These are phyloP conservation scores for Isurus oxyrinchus DNA, from an alignment of 2,113 vertebrate genomes.

Conservation along the genomic window DNA sequence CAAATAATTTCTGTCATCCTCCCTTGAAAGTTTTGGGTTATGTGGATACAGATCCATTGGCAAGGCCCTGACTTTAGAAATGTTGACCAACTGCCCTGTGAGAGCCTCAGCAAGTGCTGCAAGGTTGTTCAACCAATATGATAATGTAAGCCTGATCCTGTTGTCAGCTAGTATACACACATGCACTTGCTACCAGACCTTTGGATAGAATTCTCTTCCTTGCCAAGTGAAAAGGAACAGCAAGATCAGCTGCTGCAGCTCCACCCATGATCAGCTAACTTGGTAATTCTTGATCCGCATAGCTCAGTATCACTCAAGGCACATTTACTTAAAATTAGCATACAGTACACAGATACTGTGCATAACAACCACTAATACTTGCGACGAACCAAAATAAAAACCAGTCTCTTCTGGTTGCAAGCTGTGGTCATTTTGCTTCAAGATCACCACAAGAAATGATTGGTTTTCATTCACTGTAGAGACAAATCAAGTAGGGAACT, in stretches of 20 bases:
- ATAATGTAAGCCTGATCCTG: background rate
- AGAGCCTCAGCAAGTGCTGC: background rate
- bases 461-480: background rate
- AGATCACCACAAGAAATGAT: background rate
- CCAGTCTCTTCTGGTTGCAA: background rate
- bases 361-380: background rate
- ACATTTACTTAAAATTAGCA: too few species aligned
- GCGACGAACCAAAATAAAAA: background rate
- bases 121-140: background rate
- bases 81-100: background rate
- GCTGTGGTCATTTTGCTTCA: background rate
- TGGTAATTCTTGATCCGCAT: background rate
- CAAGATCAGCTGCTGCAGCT: too few species aligned
- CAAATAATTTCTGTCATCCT: background rate
- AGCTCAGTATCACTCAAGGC: background rate
- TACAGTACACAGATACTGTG: too few species aligned
- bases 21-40: background rate
- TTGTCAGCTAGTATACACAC: background rate
- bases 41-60: background rate
- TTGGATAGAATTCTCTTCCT: background rate
- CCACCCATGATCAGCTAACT: too few species aligned
- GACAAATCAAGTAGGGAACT: background rate
- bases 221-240: too few species aligned
- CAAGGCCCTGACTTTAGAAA: background rate
- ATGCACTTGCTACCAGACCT: background rate